Percentiles rank a stretch among this genome's conserved stretches.
phyloP scores from a whole-genome alignment of 2,888 invertebrate species.

The Apodemia zela region DNA sequence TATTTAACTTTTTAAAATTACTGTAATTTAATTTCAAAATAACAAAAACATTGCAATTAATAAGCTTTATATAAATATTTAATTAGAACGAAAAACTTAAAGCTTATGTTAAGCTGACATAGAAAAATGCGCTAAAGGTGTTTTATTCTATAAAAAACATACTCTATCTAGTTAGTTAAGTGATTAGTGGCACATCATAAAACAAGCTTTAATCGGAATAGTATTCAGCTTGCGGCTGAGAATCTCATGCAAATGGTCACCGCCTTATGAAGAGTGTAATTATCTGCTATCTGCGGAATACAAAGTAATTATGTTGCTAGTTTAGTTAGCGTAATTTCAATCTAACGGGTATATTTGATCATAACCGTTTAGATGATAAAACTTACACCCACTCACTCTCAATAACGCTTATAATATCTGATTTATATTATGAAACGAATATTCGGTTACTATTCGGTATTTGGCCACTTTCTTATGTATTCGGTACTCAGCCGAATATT shows the following conservation, averaged over 20 bases:
- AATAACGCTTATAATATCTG: too few species aligned
- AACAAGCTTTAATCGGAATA: slow-evolving; percentile 1
- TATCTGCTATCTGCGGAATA: slow-evolving; percentile 4
- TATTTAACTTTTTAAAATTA: too few species aligned
- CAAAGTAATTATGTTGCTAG: neutral
- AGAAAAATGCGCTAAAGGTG: neutral
- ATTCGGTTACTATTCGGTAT: too few species aligned
- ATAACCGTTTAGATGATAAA: neutral
- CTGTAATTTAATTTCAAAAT: too few species aligned
- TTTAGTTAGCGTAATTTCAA: slow-evolving; percentile 1
- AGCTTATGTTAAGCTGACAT: neutral
- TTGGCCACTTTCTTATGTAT: too few species aligned
- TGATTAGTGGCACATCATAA: slow-evolving; percentile 1
- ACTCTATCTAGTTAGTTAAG: neutral
- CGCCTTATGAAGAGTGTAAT: slow-evolving; percentile 1
- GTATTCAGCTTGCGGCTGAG: neutral
- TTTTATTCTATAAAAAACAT: neutral
- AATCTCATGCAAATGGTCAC: slow-evolving; percentile 8
- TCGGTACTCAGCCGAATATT: too few species aligned
- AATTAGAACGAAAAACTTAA: neutral
- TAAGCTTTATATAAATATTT: too few species aligned
- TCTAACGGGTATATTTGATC: neutral
- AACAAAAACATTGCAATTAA: too few species aligned
- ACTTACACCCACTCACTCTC: too few species aligned
- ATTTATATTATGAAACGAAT: too few species aligned